Evolutionary conservation across 2,113 vertebrate species (phyloP).

Genomic region (Sinosuthora webbiana): DNA sequence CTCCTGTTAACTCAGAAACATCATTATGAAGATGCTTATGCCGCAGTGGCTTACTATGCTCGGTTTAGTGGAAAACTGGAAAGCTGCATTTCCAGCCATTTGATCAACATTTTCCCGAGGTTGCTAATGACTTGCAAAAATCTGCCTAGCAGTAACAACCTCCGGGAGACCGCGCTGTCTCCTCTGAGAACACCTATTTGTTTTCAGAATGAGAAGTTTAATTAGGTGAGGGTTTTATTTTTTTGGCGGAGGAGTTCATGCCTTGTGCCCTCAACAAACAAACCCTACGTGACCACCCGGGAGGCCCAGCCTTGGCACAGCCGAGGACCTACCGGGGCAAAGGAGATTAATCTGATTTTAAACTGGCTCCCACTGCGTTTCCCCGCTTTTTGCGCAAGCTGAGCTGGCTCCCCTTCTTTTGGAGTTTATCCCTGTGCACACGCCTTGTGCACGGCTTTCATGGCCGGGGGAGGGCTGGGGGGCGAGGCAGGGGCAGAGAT

Average conservation of each 20-base stretch:
- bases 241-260: not conserved
- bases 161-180: not conserved
- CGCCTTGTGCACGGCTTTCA: accelerated
- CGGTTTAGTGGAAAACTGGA: conserved; percentile 27
- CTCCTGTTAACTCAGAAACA: conserved; percentile 43
- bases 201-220: conserved; percentile 40
- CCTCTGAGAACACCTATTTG: not conserved
- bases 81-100: conserved; percentile 40
- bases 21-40: conserved; percentile 37
- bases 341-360: not conserved
- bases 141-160: conserved; percentile 28
- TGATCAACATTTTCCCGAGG: conserved; percentile 22
- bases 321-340: accelerated
- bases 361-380: accelerated
- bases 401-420: not conserved
- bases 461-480: not conserved
- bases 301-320: not conserved
- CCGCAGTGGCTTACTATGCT: conserved; percentile 2
- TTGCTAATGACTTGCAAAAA: conserved; percentile 54
- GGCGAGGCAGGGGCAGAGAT: not conserved
- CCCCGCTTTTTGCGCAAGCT: not conserved
- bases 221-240: not conserved
- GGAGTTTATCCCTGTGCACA: not conserved
- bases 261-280: not conserved
- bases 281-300: not conserved